Base-by-base conservation (phyloP, 2,113 vertebrate genomes). In the Anoura caudifer region DNA sequence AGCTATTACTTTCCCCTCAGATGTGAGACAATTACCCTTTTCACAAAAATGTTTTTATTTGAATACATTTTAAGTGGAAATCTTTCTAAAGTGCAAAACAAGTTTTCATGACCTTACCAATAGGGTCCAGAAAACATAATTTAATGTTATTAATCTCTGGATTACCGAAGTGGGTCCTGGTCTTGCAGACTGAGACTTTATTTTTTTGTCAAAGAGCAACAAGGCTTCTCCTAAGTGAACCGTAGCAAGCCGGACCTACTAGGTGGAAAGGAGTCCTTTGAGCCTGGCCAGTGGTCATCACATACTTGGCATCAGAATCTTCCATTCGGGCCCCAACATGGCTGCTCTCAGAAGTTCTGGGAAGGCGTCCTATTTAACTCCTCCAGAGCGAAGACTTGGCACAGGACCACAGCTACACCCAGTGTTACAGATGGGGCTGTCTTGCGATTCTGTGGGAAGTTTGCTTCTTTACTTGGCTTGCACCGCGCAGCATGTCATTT, bases 381-480 rank as follows among this genome's bases (percentile, higher is more conserved):
- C 75, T 93, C 73, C 61, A 83, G 84, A 94, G 83, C 43, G 52
- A 52, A 91, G 82, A 54, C 50, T 91, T 95, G 94, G 79, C 87
- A 41, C 15, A 26, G 16, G 28, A 87, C 45, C 56, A 36, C 52
- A 47, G 86, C 59, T 79, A 67, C 92, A 91, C 87, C 90, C 87
- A 73, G 45, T 28, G 81, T 86, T 82, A n/a, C 95, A 96, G 96
- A 95, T 76, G 87, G 38, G 79, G 47, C 59, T 79, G 61, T 47
- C 56, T 91, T 4, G 0, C 41, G 82, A 88, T 86, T 91, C 90
- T 67, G 77, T 73, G 69, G 50, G 52, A 93, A 81, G 54, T 82
- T 38, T 86, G 31, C 56, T 86, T 86, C 82, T 91, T 95, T 52
- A 38, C 38, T 93, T 94, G 88, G 92, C 65, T 94, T 59, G 5